Conservation (phyloP, 2,113 vertebrate genomes). For the Hydrochoerus hydrochaeris region DNA sequence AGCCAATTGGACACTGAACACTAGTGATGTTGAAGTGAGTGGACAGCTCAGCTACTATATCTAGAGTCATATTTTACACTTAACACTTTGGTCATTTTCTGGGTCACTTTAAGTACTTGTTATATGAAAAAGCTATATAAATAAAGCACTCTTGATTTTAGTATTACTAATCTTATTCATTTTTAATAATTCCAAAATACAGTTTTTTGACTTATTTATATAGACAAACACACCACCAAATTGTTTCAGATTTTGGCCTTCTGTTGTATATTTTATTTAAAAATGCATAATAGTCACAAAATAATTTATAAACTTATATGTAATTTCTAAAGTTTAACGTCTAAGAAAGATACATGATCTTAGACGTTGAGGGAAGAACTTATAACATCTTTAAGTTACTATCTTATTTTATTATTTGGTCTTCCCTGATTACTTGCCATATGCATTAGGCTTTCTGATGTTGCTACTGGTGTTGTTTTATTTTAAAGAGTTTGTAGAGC, state of each 20-base stretch:
- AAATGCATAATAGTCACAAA: not conserved
- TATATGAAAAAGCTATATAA: not conserved
- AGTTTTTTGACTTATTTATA: not conserved
- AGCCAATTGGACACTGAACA: not conserved
- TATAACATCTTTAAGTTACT: not conserved
- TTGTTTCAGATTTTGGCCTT: not conserved
- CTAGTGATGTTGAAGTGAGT: not conserved
- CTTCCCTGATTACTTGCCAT: not conserved
- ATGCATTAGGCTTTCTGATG: not conserved
- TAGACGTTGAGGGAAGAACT: not conserved
- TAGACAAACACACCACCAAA: not conserved
- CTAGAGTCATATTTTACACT: not conserved
- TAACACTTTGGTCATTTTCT: not conserved
- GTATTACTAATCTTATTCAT: not conserved
- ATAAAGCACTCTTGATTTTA: not conserved
- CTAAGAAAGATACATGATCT: not conserved
- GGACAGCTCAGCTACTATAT: not conserved
- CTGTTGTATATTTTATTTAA: not conserved
- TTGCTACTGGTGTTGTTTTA: not conserved
- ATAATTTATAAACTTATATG: not conserved
- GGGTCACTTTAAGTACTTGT: not conserved
- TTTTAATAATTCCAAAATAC: constrained; percentile 9
- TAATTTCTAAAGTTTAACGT: not conserved
- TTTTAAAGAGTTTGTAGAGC: not conserved
- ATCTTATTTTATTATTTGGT: not conserved